Base-by-base conservation (phyloP, 1,140 invertebrate species). In the Listronotus oregonensis region DNA sequence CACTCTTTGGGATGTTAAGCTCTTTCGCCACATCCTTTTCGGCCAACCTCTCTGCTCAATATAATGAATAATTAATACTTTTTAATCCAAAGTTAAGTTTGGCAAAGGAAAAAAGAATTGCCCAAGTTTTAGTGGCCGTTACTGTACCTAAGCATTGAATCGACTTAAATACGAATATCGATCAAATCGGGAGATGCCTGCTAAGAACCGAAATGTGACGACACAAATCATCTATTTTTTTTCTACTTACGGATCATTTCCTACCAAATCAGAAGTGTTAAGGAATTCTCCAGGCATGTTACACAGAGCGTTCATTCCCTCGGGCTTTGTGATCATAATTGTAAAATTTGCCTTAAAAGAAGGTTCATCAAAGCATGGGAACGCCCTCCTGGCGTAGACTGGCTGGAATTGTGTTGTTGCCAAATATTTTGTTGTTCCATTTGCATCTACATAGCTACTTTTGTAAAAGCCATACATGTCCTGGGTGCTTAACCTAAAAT, bases 351-450 rank as follows among this genome's bases (percentile, higher is more conserved):
- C 86, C 73, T 93, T 94, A 67, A 91, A 86, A 12, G 82, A 81
- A 0, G 95, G 95, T 72, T 97, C 94, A 78, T 97, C 95, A 73
- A 92, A 93, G 75, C 93, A 95, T 0, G 94, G 94, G 74, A 96
- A 95, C 2, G 90, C 90, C 40, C 86, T 82, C 9, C 94, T 82
- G 0, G 93, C 92, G 77, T 88, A 87, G 0, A 87, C 91, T 0
- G 92, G 85, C 73, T 94, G 86, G 71, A 95, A 89, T 77, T 96
- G 93, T 0, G 91, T 92, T 1, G 85, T 88, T 2, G 87, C 86
- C 14, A 93, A 39, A 54, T 68, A 70, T 51, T 67, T 73, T 1
- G 43, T 64, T 2, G 32, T 34, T 1, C 49, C 40, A 11, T 31
- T 52, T 31, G 5, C 44, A 12, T 65, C 51, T 17, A 11, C 50